Evolutionary conservation across 2,888 invertebrate genomes (phyloP).

Genomic region (Volucella inflata): DNA sequence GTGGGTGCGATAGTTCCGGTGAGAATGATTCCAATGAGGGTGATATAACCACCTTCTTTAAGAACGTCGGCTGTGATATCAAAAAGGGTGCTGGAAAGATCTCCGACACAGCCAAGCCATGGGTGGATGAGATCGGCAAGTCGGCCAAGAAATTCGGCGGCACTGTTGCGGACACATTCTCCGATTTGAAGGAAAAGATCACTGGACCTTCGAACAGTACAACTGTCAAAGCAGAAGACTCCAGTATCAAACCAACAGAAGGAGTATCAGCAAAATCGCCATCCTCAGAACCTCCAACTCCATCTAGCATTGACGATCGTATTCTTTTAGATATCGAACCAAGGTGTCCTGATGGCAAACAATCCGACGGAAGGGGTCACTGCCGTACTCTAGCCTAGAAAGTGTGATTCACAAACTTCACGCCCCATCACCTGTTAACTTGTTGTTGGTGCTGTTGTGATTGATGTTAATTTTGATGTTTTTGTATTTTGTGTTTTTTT

Average conservation of each 20-base stretch:
- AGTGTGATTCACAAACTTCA: background rate
- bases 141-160: slow-evolving; percentile 80
- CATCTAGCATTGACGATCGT: slow-evolving; percentile 77
- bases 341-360: slow-evolving; percentile 52
- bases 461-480: slow-evolving; percentile 13
- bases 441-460: slow-evolving; percentile 23
- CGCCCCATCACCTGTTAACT: background rate
- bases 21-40: slow-evolving; percentile 77
- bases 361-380: slow-evolving; percentile 47
- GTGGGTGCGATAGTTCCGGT: slow-evolving; percentile 63
- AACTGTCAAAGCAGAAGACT: background rate
- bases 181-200: slow-evolving; percentile 81
- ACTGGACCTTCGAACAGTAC: slow-evolving; percentile 76
- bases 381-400: slow-evolving; percentile 50
- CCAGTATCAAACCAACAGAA: background rate
- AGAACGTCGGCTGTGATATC: slow-evolving; percentile 80
- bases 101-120: slow-evolving; percentile 80
- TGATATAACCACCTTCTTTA: slow-evolving; percentile 79
- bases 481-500: background rate
- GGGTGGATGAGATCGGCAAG: slow-evolving; percentile 79
- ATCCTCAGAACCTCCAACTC: slow-evolving; percentile 32
- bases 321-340: slow-evolving; percentile 75
- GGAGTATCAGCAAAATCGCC: background rate
- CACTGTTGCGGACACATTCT: slow-evolving; percentile 80
- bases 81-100: slow-evolving; percentile 80